Conservation (phyloP, 2,113 vertebrate species). For the Notothenia coriiceps region DNA sequence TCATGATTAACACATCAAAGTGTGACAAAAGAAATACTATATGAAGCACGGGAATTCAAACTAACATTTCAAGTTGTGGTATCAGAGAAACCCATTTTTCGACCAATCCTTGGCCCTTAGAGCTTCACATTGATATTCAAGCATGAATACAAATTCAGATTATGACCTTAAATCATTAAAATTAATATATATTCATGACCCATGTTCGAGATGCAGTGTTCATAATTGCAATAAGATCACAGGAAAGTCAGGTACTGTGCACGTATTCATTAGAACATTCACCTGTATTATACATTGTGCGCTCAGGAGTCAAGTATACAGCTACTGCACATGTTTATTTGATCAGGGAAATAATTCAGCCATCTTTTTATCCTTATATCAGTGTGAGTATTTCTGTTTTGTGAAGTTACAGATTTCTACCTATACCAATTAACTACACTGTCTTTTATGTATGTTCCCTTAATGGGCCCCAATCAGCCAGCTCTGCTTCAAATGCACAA, state of each 20-base stretch:
- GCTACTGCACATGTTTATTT: constrained; percentile 27
- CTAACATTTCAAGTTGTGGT: background rate
- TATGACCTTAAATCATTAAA: constrained; percentile 10
- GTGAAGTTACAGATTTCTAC: background rate
- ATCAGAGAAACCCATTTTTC: background rate
- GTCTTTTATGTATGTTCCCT: background rate
- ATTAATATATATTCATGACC: constrained; percentile 18
- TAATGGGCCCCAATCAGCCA: constrained; percentile 11
- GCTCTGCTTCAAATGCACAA: constrained; percentile 18
- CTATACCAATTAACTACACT: too few relatives aligned
- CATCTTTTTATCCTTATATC: constrained; percentile 1
- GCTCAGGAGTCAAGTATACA: constrained; percentile 8
- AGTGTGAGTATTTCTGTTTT: background rate
- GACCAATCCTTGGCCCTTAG: background rate
- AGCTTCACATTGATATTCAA: constrained; percentile 17
- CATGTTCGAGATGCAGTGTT: background rate
- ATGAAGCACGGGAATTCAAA: constrained; percentile 33
- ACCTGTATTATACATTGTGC: constrained; percentile 23
- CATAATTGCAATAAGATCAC: constrained; percentile 30
- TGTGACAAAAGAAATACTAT: constrained; percentile 35
- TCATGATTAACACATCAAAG: constrained; percentile 51
- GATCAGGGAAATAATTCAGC: constrained; percentile 5
- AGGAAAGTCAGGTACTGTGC: constrained; percentile 14
- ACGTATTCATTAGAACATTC: constrained; percentile 45
- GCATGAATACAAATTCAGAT: constrained; percentile 12